A percentile compares a stretch with the other conserved stretches of the same genome.
phyloP scores from a whole-genome alignment of 1,140 invertebrate genomes.

The Amphibalanus amphitrite region DNA sequence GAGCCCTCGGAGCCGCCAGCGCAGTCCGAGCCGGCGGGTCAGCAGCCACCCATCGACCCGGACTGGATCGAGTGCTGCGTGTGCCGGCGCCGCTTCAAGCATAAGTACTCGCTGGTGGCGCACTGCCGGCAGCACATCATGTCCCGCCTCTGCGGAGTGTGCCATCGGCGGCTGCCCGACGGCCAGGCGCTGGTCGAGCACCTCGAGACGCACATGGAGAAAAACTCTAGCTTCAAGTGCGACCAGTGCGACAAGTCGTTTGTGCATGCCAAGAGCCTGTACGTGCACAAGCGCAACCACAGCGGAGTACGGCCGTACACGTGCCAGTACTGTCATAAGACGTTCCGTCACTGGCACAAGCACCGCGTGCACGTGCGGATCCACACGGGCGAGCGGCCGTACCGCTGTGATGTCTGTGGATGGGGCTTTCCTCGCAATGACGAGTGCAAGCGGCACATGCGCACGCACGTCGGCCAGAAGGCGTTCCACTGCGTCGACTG shows the following conservation, averaged over 20 bases:
- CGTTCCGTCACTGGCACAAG: conserved; percentile 36
- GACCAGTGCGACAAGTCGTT: conserved; percentile 10
- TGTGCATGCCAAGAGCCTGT: conserved; percentile 18
- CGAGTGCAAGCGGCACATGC: conserved; percentile 18
- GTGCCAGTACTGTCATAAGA: conserved; percentile 71
- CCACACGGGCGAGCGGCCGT: conserved; percentile 20
- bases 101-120: conserved; percentile 1
- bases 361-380: conserved; percentile 20
- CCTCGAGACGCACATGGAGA: conserved; percentile 1
- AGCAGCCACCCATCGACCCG: neutral
- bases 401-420: conserved; percentile 17
- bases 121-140: neutral
- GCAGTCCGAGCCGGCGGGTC: neutral
- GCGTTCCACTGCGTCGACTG: conserved; percentile 19
- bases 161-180: neutral
- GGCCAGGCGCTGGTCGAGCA: neutral
- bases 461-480: conserved; percentile 18
- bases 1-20: neutral
- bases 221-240: neutral
- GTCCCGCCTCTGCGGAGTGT: neutral
- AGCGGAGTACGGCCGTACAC: conserved; percentile 76
- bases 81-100: neutral
- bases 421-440: conserved; percentile 19
- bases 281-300: conserved; percentile 31
- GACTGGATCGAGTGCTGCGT: neutral